Base-by-base conservation (phyloP, 2,888 invertebrate species). In the Perithous albicinctus region DNA sequence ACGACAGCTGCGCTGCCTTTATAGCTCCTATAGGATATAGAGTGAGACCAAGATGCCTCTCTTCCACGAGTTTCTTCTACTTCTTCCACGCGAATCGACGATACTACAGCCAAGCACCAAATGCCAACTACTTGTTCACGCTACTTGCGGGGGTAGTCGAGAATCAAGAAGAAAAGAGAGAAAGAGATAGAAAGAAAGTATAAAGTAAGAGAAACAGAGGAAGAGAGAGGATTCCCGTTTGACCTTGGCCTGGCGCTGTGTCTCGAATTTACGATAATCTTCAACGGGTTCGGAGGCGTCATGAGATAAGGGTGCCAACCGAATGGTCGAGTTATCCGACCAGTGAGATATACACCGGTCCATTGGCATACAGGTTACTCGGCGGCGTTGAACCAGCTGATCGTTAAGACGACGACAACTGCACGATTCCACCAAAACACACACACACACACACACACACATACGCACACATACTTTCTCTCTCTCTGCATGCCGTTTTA, bases 261-360 rank as follows among this genome's bases (percentile, higher is more conserved):
- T 72, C 59, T 46, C 67, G 69, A 78, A 82, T 76, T 72, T 76
- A 82, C 81, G 83, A 78, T 83, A 75, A 80, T 81, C 64, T 75
- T 54, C 29, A 72, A 72, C 75, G 70, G 75, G 48, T 78, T 75
- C 79, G 82, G 67, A 78, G 81, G 81, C 81, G 81, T 81, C 59
- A 54, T n/a, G 72, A 72, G 83, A 78, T 81, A 78, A 82, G 79
- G 63, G 72, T 72, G 72, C 78, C 72, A 56, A 48, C 70, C 46
- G 76, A 82, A 82, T 76, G 67, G 79, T 46, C 75, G 82, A 69
- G 76, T 79, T 82, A 82, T 79, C 72, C 78, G 43, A 66, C 70
- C 35, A 38, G 23, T 10, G 70, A 73, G 70, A 82, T 76, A 73
- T 7, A 73, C 64, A 78, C 72, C 46, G 76, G 72, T 75, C 79